phyloP scores from a whole-genome alignment of 2,113 vertebrate genomes.

The Bos javanicus region DNA sequence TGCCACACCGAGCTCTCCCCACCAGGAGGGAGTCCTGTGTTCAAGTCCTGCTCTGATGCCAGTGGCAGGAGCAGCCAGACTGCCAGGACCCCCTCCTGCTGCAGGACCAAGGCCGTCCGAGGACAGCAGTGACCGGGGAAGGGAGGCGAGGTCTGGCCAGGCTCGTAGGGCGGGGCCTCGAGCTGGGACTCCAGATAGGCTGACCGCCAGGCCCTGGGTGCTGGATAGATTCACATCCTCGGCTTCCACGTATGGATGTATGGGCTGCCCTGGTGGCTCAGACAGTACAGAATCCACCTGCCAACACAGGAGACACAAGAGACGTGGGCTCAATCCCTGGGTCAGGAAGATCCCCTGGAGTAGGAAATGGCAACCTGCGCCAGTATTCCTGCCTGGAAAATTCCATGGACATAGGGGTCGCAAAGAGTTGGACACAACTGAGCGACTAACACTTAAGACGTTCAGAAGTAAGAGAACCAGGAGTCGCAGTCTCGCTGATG shows the following conservation, averaged over 20 bases:
- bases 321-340: not conserved
- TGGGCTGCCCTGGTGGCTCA: not conserved
- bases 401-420: accelerated
- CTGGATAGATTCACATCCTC: accelerated
- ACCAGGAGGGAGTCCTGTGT: accelerated
- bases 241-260: accelerated
- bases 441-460: accelerated
- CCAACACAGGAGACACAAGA: not conserved
- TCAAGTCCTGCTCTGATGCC: not conserved
- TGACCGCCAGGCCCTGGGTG: accelerated
- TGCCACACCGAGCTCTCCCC: not conserved
- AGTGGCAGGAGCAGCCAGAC: accelerated
- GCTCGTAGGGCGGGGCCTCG: accelerated
- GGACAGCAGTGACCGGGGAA: accelerated
- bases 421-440: not conserved
- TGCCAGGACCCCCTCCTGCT: too few species aligned
- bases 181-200: accelerated
- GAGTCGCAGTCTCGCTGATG: accelerated
- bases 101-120: not conserved
- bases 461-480: accelerated
- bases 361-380: not conserved
- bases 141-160: accelerated
- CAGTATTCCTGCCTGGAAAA: not conserved
- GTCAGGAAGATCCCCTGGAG: not conserved
- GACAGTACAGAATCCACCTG: not conserved